Percentiles rank a stretch among this genome's conserved stretches.
phyloP scores from a whole-genome alignment of 2,888 invertebrate species.

The Apodemia zela region DNA sequence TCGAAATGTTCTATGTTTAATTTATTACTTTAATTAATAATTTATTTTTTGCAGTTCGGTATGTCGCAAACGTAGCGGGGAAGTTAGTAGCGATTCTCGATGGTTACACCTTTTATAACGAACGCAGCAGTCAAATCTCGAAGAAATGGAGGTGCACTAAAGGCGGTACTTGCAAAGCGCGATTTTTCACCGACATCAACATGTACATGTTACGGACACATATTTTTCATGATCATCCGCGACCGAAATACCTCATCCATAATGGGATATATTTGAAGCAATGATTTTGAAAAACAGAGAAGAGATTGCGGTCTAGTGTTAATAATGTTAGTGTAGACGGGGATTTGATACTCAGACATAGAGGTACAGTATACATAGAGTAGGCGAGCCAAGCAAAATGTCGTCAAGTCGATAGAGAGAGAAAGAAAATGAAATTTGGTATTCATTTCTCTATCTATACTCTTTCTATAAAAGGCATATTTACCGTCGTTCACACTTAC shows the following conservation, averaged over 20 bases:
- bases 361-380: no score
- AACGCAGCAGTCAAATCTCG: conserved; percentile 31
- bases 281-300: no score
- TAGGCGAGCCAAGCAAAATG: no score
- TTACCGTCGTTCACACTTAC: no score
- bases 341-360: no score
- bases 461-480: no score
- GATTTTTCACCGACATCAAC: conserved; percentile 25
- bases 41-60: conserved; percentile 27
- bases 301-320: no score
- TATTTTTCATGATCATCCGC: conserved; percentile 25
- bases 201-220: conserved; percentile 21
- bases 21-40: background rate
- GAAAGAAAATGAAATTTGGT: no score
- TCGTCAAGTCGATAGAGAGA: no score
- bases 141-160: conserved; percentile 37
- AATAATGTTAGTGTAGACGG: no score
- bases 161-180: conserved; percentile 32
- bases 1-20: no score
- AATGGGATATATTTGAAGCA: conserved; percentile 30
- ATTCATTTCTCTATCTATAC: no score
- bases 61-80: conserved; percentile 37
- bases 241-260: conserved; percentile 27
- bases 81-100: conserved; percentile 38
- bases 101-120: conserved; percentile 39